Evolutionary conservation across 2,797 vertebrate species (phyloP).

Genomic region (Hypotaenidia okinawae): DNA sequence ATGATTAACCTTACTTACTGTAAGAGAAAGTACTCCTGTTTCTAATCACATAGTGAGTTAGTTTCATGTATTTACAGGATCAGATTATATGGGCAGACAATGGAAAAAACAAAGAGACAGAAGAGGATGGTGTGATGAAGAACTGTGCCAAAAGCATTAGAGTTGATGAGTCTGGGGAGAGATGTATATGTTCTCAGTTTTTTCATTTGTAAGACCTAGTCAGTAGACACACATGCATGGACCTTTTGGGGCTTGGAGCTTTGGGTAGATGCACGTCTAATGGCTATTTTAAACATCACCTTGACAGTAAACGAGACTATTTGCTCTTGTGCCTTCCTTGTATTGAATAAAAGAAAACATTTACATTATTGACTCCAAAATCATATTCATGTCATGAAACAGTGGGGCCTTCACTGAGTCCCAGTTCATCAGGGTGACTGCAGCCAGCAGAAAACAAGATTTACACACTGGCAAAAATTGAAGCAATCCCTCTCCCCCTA

Average conservation of each 20-base stretch:
- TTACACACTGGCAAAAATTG: conserved; percentile 44
- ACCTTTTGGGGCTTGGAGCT: background rate
- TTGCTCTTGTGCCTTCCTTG: background rate
- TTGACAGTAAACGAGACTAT: background rate
- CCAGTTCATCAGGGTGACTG: conserved; percentile 15
- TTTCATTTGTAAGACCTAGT: background rate
- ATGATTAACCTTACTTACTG: conserved; percentile 13
- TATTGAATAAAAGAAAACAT: conserved; percentile 12
- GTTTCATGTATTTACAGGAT: background rate
- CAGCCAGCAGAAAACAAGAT: conserved; percentile 42
- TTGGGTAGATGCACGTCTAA: background rate
- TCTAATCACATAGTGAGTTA: conserved; percentile 20
- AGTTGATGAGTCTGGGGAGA: background rate
- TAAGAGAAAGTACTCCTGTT: background rate
- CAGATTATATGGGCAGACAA: background rate
- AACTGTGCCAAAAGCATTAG: background rate
- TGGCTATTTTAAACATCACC: background rate
- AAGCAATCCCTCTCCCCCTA: background rate
- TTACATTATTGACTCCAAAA: conserved; percentile 36
- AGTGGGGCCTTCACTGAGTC: background rate
- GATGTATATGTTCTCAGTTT: background rate
- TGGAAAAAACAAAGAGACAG: background rate
- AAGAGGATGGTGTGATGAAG: conserved; percentile 2
- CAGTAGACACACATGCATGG: background rate
- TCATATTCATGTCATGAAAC: background rate